Conservation (phyloP, 2,888 invertebrate species). For the Gandaritis pyraliata region DNA sequence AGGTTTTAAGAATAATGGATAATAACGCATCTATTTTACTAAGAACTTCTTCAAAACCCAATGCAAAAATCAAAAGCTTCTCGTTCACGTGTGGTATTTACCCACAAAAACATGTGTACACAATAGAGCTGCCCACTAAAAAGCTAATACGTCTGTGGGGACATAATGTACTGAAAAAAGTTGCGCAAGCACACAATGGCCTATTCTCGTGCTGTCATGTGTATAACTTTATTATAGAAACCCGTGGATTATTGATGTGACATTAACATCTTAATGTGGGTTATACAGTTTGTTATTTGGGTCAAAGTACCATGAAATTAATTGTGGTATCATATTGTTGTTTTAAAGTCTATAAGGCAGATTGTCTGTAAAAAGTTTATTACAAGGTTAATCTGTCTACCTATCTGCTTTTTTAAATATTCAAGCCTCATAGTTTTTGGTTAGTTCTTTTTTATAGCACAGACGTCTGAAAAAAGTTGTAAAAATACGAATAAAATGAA, state of each 20-base stretch:
- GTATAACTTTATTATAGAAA: slow-evolving; percentile 75
- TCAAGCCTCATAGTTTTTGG: too few relatives aligned
- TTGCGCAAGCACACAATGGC: slow-evolving; percentile 56
- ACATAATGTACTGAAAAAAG: slow-evolving; percentile 58
- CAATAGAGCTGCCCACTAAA: slow-evolving; percentile 65
- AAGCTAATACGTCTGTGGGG: slow-evolving; percentile 76
- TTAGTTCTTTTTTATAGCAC: too few relatives aligned
- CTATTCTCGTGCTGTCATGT: slow-evolving; percentile 67
- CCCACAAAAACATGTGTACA: slow-evolving; percentile 56
- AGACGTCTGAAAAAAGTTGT: too few relatives aligned
- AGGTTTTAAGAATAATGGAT: too few relatives aligned
- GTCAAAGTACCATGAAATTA: slow-evolving; percentile 27
- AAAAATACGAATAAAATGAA: too few relatives aligned
- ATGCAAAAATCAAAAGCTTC: slow-evolving; percentile 15
- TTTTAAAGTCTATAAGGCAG: too few relatives aligned
- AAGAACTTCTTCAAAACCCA: slow-evolving; percentile 2
- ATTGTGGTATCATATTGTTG: not conserved
- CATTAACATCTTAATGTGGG: slow-evolving; percentile 46
- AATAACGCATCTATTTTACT: not conserved
- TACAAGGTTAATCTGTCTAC: too few relatives aligned
- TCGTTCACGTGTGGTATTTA: slow-evolving; percentile 50
- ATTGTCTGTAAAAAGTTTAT: too few relatives aligned
- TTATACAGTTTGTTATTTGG: slow-evolving; percentile 24
- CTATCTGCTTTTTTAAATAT: too few relatives aligned
- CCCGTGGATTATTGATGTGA: slow-evolving; percentile 74